Conservation (phyloP, 2,113 vertebrate genomes). For the Bombycilla garrulus region DNA sequence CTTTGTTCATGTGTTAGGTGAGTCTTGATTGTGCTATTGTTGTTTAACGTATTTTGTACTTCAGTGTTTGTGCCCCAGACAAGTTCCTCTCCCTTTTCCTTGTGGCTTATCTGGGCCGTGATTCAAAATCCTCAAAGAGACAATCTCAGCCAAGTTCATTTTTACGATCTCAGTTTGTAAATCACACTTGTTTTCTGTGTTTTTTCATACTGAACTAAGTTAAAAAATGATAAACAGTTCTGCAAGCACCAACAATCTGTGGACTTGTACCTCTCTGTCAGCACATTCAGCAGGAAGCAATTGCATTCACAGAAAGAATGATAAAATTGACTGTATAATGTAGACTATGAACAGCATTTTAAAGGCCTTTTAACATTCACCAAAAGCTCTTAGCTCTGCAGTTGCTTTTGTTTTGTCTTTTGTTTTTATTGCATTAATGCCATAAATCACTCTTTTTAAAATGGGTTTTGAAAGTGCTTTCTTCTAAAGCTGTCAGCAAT, state of each 20-base stretch:
- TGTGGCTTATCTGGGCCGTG: not conserved
- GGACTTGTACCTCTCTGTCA: conserved; percentile 20
- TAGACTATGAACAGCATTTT: conserved; percentile 23
- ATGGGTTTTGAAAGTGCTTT: not conserved
- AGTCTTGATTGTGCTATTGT: not conserved
- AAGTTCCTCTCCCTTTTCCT: not conserved
- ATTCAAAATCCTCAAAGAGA: conserved; percentile 27
- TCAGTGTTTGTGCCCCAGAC: not conserved
- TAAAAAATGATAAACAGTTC: conserved; percentile 21
- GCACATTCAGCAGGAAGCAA: not conserved
- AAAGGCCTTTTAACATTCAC: conserved; percentile 18
- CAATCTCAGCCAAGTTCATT: not conserved
- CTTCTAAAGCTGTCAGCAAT: not conserved
- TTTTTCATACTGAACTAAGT: not conserved
- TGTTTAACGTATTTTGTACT: not conserved
- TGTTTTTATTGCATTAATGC: not conserved
- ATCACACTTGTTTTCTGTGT: not conserved
- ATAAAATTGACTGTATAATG: conserved; percentile 3
- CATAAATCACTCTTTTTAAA: conserved; percentile 4
- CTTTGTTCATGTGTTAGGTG: not conserved
- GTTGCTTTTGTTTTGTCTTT: conserved; percentile 23
- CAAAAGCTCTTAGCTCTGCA: conserved; percentile 7
- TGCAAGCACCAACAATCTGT: not conserved
- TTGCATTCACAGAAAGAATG: conserved; percentile 27
- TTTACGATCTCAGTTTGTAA: conserved; percentile 38